Evolutionary conservation across 2,113 vertebrate species (phyloP), one percentile per base, ranked within the genome.

Genomic region (Vulpes ferrilata): DNA sequence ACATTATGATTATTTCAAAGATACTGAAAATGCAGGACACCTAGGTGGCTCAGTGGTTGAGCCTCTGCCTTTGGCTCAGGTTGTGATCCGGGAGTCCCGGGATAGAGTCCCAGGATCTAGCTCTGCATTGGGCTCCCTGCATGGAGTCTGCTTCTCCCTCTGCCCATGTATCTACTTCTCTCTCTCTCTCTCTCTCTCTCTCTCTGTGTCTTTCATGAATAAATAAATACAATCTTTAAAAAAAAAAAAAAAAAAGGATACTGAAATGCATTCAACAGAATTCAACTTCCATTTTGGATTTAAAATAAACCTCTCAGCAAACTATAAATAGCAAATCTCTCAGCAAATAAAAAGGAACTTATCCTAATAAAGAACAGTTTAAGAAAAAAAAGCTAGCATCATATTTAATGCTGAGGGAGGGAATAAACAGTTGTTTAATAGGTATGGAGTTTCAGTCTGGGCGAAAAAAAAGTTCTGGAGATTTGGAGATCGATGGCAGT

Each of bases 241-340:
- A 83, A 74, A 89, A 94, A 83, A 83, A 74, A 89, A 94, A 83
- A 74, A 89, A 94, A 62, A 62, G 62, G 51, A 65, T 64, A 20
- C 19, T n/a, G 19, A 83, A 74, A 89, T 88, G 27, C 60, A 67
- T 79, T 79, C 73, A 93, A 59, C 19, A 93, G 25, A 89, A 74
- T 48, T 95, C 4, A 64, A 64, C 16, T 64, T 43, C 43, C 23
- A 89, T 38, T 76, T 51, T 48, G 13, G 2, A 74, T 48, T 79
- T 2, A 0, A 17, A 35, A 59, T 80, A 74, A 43, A 43, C 2
- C 43, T 87, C 76, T 94, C 85, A 35, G 38, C 20, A 71, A 81
- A 81, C 64, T 62, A 88, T 43, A 22, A 93, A 43, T 43, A 43
- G 43, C 43, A 74, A 43, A 43, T 3, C 43, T 87, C 76, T 94